Percentiles rank a stretch among this genome's conserved stretches.
Conservation (phyloP, 64 coral and sea anemone species). For the Orbicella faveolata region DNA sequence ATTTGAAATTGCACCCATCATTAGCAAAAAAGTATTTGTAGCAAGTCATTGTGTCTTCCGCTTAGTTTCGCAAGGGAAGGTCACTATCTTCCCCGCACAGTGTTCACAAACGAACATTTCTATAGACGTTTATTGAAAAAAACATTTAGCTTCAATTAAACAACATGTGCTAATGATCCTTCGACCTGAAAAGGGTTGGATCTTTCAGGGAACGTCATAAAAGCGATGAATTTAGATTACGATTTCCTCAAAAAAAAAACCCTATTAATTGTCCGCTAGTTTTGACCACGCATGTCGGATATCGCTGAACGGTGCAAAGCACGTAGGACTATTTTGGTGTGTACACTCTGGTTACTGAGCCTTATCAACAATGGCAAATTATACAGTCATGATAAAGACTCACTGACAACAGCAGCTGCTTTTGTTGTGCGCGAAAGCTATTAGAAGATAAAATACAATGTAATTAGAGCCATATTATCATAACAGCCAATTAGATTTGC, state of each 20-base stretch:
- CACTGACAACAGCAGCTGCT: conserved; percentile 69
- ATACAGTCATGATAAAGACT: conserved; percentile 86
- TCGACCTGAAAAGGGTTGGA: neutral
- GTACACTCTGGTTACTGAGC: conserved; percentile 38
- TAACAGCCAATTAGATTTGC: conserved; percentile 99
- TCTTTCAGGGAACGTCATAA: neutral
- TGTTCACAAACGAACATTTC: conserved; percentile 51
- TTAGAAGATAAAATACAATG: conserved; percentile 99
- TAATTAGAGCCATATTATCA: conserved; percentile 99
- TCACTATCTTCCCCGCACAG: neutral
- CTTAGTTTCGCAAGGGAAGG: neutral
- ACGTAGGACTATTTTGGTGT: conserved; percentile 8
- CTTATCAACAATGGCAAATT: conserved; percentile 87
- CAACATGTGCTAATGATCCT: conserved; percentile 89
- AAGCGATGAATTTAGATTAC: conserved; percentile 5
- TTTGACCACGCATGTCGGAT: conserved; percentile 10
- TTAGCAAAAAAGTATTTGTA: neutral
- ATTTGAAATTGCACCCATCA: neutral
- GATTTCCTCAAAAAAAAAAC: neutral
- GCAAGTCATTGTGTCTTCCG: neutral
- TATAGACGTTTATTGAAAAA: conserved; percentile 68
- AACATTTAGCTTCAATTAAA: conserved; percentile 95
- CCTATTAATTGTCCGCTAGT: neutral
- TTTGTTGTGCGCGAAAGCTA: conserved; percentile 98
- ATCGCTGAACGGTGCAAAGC: neutral